Base-by-base conservation (phyloP, 2,113 vertebrate species). In the Colossoma macropomum region DNA sequence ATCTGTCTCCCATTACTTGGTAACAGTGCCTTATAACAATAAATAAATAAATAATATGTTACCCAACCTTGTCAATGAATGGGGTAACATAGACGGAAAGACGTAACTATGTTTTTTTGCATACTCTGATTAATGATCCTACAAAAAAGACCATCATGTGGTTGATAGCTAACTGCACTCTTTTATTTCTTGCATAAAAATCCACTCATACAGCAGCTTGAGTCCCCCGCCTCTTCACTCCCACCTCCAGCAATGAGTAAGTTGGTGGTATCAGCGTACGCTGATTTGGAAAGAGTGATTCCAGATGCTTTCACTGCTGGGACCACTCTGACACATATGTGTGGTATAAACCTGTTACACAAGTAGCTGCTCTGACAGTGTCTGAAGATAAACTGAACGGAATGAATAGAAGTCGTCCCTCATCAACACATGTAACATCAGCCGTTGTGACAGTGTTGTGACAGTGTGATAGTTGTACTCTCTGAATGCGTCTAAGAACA, bases 151-250 rank as follows among this genome's bases (percentile, higher is more conserved):
- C 69, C 75, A 78, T 48, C 23, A 80, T 21, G 38, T 27, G 74
- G n/a, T 72, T 77, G 32, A 27, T 19, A 66, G 73, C 11, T 10
- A 5, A 34, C 50, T 34, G 45, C 54, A 56, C 59, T 50, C 9
- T 30, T 59, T 78, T 78, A 68, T 68, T 68, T 74, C 25, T 73
- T 66, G 21, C 79, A 77, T 78, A 85, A 74, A 85, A 73, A 56
- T 13, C 25, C 23, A 54, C 16, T 60, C 34, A 73, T 69, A 74
- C 7, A 62, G 4, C 28, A 32, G 54, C 16, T 48, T 75, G 32
- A 75, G 41, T 32, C 16, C 59, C 5, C n/a, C n/a, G n/a, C n/a
- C n/a, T n/a, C n/a, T n/a, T n/a, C n/a, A n/a, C n/a, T 13, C 11
- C 50, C 38, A 65, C 34, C 21, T 65, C 62, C 41, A 63, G 19